phyloP scores from a whole-genome alignment of 37 sponge, comb jelly and placozoan species.

The Petrosia ficiformis region DNA sequence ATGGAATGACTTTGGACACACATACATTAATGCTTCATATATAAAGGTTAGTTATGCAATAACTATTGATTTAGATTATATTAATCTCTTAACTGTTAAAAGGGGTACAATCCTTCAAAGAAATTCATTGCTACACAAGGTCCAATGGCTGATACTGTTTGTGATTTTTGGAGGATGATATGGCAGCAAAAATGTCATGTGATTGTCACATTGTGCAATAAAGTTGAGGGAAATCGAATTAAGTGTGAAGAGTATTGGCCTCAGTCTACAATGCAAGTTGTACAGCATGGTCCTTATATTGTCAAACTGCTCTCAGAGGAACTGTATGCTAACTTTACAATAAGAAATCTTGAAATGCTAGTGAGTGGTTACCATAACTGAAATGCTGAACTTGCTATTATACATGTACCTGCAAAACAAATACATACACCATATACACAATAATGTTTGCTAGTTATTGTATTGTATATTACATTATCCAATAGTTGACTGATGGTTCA shows the following conservation, averaged over 20 bases:
- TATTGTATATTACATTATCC: no score
- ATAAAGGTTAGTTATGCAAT: slow-evolving; percentile 34
- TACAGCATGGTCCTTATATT: slow-evolving; percentile 17
- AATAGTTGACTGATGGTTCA: background rate
- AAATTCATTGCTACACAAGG: slow-evolving; percentile 82
- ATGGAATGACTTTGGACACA: background rate
- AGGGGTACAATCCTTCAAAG: slow-evolving; percentile 55
- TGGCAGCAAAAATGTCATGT: slow-evolving; percentile 56
- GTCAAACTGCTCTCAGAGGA: slow-evolving; percentile 10
- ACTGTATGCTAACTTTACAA: slow-evolving; percentile 6
- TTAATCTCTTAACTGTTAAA: background rate
- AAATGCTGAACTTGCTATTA: background rate
- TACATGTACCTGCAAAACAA: background rate
- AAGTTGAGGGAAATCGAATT: slow-evolving; percentile 27
- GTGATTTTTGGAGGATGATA: slow-evolving; percentile 84
- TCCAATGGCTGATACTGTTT: slow-evolving; percentile 59
- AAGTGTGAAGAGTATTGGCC: slow-evolving; percentile 62
- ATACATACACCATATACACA: no score
- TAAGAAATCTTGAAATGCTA: slow-evolving; percentile 6
- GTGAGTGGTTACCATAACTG: slow-evolving; percentile 12
- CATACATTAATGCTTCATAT: slow-evolving; percentile 68
- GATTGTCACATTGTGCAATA: slow-evolving; percentile 67
- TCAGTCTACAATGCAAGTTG: background rate
- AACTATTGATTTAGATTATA: background rate
- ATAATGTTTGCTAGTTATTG: no score